A percentile compares a stretch with the other conserved stretches of the same genome.
Evolutionary conservation across 2,888 invertebrate genomes (phyloP).

Genomic region (Stratiomys singularior): DNA sequence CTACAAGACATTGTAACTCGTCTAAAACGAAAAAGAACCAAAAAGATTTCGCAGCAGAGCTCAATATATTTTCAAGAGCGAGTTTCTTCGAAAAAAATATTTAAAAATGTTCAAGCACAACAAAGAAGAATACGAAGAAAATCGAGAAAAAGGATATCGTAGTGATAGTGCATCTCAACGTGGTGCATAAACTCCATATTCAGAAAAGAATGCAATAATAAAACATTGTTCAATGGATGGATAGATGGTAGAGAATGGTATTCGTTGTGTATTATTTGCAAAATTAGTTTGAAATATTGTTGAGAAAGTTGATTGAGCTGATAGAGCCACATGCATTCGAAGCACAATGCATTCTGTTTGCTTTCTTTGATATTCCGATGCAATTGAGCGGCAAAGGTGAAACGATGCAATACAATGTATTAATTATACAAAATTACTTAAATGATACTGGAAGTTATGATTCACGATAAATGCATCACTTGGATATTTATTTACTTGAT

Average conservation of each 20-base stretch:
- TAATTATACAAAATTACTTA: conserved; percentile 30
- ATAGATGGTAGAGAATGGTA: background rate
- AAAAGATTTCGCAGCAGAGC: too few species aligned
- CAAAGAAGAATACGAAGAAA: too few species aligned
- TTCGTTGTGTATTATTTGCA: conserved; percentile 22
- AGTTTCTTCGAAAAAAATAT: background rate
- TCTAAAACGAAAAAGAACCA: too few species aligned
- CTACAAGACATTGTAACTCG: too few species aligned
- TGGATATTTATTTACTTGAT: conserved; percentile 8
- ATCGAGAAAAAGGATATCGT: background rate
- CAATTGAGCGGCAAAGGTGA: background rate
- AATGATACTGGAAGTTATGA: conserved; percentile 32
- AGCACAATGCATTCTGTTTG: too few species aligned
- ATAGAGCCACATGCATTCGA: background rate
- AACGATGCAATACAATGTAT: conserved; percentile 6
- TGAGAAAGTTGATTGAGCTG: conserved; percentile 23
- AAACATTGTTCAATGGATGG: background rate
- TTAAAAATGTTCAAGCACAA: background rate
- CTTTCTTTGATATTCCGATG: too few species aligned
- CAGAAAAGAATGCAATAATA: background rate
- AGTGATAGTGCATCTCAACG: background rate
- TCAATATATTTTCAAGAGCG: too few species aligned
- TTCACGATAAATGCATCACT: conserved; percentile 23
- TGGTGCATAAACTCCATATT: background rate
- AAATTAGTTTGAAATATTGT: conserved; percentile 40